Conservation (phyloP, 2,113 vertebrate genomes). For the Halcyon senegalensis region DNA sequence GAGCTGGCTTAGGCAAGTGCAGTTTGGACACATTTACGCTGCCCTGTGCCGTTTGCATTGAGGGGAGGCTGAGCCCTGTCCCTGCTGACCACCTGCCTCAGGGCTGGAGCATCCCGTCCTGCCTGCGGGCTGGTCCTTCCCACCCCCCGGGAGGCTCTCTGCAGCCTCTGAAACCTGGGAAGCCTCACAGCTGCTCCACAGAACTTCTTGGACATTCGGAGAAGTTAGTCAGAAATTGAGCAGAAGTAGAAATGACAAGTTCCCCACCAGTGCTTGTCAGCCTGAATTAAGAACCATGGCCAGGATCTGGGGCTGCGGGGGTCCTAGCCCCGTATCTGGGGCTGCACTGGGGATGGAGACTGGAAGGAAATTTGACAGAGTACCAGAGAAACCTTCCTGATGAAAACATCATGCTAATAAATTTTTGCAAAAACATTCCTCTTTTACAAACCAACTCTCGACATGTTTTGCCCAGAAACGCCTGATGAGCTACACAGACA, state of each 20-base stretch:
- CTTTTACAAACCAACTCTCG: neutral
- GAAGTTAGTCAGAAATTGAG: neutral
- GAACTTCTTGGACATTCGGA: neutral
- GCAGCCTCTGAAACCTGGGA: neutral
- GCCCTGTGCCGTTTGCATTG: neutral
- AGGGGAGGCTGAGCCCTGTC: neutral
- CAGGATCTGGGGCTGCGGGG: neutral
- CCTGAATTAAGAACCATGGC: neutral
- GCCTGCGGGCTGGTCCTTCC: rapidly evolving
- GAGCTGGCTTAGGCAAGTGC: neutral
- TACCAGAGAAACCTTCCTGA: neutral
- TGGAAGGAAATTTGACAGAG: neutral
- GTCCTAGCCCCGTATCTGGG: neutral
- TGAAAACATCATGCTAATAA: neutral
- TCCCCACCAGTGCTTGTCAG: rapidly evolving
- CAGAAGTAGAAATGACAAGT: neutral
- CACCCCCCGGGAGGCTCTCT: neutral
- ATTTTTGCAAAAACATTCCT: neutral
- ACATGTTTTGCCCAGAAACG: neutral
- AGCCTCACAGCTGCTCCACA: neutral
- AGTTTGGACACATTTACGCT: rapidly evolving
- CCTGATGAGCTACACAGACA: neutral
- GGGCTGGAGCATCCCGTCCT: neutral
- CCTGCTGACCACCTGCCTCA: neutral
- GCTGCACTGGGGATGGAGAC: neutral